A percentile compares a stretch with the other conserved stretches of the same genome.
Conservation (phyloP, 1,140 invertebrate genomes). For the Brachionus plicatilis region DNA sequence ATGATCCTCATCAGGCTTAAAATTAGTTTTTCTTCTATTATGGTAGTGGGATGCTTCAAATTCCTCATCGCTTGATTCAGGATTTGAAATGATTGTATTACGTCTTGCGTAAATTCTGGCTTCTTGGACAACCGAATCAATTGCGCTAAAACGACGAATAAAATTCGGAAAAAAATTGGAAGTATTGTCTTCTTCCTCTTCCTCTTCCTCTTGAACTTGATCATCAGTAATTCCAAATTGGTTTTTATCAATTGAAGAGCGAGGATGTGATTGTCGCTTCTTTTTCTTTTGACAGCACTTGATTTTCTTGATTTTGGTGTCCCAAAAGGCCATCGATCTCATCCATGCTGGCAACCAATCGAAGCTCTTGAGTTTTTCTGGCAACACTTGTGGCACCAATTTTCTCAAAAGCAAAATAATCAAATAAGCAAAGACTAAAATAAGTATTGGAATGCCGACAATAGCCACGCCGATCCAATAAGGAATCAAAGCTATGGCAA, state of each 20-base stretch:
- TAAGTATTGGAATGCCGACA: background rate
- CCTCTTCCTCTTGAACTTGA: background rate
- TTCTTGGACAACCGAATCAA: conserved; percentile 1
- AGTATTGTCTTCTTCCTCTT: background rate
- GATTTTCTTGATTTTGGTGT: background rate
- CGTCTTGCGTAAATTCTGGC: background rate
- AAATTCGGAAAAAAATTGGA: background rate
- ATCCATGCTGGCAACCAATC: background rate
- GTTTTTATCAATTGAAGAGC: background rate
- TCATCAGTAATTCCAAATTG: background rate
- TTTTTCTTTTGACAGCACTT: background rate
- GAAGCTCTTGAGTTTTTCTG: conserved; percentile 16
- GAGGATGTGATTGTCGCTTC: background rate
- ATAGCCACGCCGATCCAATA: background rate
- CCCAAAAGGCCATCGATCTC: background rate
- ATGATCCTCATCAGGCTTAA: background rate
- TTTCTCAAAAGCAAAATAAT: background rate
- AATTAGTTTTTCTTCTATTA: background rate
- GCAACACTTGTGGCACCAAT: background rate
- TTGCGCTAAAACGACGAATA: background rate
- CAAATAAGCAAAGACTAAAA: background rate
- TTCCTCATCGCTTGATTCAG: background rate
- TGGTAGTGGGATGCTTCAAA: background rate
- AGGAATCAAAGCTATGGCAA: conserved; percentile 51
- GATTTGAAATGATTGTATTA: background rate